phyloP scores from a whole-genome alignment of 1,140 invertebrate genomes.

The Stegodyphus mimosarum region DNA sequence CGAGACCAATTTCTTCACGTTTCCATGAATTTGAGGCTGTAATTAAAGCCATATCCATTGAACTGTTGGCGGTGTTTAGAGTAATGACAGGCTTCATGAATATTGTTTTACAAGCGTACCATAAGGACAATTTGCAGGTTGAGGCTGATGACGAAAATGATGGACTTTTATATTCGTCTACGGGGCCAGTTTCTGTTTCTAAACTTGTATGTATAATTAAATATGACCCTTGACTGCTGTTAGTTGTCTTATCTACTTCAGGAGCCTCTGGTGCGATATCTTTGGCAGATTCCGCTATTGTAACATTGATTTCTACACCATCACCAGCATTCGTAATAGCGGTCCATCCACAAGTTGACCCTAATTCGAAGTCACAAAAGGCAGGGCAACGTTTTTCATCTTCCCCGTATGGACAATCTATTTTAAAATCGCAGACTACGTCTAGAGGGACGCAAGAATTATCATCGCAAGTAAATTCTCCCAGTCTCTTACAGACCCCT shows the following conservation, averaged over 20 bases:
- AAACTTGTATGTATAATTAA: constrained; percentile 25
- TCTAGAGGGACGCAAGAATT: constrained; percentile 56
- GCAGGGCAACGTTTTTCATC: constrained; percentile 63
- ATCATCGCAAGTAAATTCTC: constrained; percentile 62
- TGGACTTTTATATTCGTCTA: constrained; percentile 37
- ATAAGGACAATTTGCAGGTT: constrained; percentile 50
- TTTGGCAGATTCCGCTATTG: constrained; percentile 15
- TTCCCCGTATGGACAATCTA: constrained; percentile 60
- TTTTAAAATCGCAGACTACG: constrained; percentile 63
- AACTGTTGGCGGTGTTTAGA: not conserved
- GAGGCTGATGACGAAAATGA: constrained; percentile 3
- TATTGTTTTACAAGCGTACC: not conserved
- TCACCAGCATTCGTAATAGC: constrained; percentile 9
- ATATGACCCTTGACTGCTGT: constrained; percentile 32
- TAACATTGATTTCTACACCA: constrained; percentile 48
- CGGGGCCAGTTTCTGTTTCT: constrained; percentile 9
- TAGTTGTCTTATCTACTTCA: constrained; percentile 41
- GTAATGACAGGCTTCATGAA: not conserved
- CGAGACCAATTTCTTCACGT: constrained; percentile 48
- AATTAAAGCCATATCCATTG: constrained; percentile 18
- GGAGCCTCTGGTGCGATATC: constrained; percentile 2
- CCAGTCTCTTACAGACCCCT: constrained; percentile 36
- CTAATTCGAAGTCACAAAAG: constrained; percentile 62
- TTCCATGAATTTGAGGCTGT: constrained; percentile 28
- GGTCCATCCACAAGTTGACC: constrained; percentile 47